Base-by-base conservation (phyloP, 2,797 vertebrate species). In the Merluccius polli region DNA sequence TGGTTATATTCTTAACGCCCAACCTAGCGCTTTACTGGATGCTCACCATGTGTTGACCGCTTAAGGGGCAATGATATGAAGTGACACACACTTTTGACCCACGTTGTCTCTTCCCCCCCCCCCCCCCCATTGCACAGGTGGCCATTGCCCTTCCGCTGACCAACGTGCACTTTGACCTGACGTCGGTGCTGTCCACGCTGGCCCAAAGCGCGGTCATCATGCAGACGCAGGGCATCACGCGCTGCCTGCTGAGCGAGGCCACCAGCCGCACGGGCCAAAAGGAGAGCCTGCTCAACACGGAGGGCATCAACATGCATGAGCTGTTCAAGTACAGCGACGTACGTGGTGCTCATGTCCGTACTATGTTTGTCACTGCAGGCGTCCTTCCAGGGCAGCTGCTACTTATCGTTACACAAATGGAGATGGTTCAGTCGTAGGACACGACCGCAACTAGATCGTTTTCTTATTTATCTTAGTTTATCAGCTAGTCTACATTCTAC, bases 241-340 rank as follows among this genome's bases (percentile, higher is more conserved):
- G 96, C 15, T 98, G 97, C 82, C 91, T 99, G 72, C 89, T 99
- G 75, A 95, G 93, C 0, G 97, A 97, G 76, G 91, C 82, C 0
- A 94, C 91, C 18, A 94, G 68, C 0, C 89, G 80, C 16, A 82
- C 73, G 0, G 96, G 95, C 0, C 85, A 92, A 73, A 96, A 93
- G 78, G 94, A 95, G 79, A 86, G 89, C 0, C 0, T 96, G 13
- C 91, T 99, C 30, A 96, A 95, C 78, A 97, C 96, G 0, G 98
- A 99, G 73, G 98, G 98, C 38, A 98, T 99, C 90, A 99, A 99
- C 92, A 94, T 99, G 78, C 89, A 92, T 0, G 96, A 98, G 89
- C 89, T 99, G 33, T 98, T 97, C 88, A 95, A 87, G 33, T 93
- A 98, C 31, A 88, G 93, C 0, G 91, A 98, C 27, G 98, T 99